Conservation (phyloP, 2,113 vertebrate genomes). For the Garra rufa region DNA sequence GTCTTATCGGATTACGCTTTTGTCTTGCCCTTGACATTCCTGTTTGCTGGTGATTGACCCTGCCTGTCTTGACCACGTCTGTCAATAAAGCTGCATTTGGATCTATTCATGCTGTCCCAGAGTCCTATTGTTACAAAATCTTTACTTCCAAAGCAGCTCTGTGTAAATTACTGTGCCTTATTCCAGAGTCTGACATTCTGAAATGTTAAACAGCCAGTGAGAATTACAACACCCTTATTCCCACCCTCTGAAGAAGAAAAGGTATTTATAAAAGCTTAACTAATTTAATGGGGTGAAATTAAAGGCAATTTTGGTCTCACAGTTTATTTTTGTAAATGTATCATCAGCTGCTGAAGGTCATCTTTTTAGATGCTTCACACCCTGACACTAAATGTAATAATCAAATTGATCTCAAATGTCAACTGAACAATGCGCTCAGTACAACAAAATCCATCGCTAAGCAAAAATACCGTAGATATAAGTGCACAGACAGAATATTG, state of each 20-base stretch:
- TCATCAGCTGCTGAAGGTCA: constrained; percentile 2
- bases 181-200: not conserved
- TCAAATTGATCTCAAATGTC: constrained; percentile 15
- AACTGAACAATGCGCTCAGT: not conserved
- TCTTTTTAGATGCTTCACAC: not conserved
- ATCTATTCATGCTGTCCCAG: too few relatives aligned
- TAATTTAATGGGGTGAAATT: constrained; percentile 5
- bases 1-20: too few relatives aligned
- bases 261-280: not conserved
- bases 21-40: too few relatives aligned
- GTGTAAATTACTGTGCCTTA: not conserved
- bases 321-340: not conserved
- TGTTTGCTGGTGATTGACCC: too few relatives aligned
- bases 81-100: too few relatives aligned
- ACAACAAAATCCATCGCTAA: not conserved
- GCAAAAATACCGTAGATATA: not conserved
- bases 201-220: not conserved
- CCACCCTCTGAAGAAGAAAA: not conserved
- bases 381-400: not conserved
- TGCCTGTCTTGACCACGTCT: too few relatives aligned
- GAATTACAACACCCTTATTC: not conserved
- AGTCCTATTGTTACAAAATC: too few relatives aligned
- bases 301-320: not conserved
- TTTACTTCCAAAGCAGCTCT: not conserved
- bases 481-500: not conserved